phyloP scores from a whole-genome alignment of 2,888 invertebrate genomes.

The Phorcus lineatus region DNA sequence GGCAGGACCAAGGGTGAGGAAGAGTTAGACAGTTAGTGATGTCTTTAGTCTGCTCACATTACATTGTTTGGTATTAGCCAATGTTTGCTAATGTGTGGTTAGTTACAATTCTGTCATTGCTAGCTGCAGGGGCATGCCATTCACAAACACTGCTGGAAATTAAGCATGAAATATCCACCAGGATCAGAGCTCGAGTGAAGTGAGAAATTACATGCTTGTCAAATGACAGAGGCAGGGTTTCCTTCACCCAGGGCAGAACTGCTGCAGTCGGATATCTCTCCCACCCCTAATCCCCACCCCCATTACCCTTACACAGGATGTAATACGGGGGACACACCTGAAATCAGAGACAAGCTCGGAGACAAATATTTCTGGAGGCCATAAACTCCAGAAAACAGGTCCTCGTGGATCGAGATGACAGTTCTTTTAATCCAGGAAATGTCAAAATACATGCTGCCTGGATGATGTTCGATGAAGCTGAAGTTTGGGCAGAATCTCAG shows the following conservation, averaged over 20 bases:
- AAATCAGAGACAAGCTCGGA: conserved; percentile 6
- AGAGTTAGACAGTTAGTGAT: too few species aligned
- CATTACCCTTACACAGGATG: not conserved
- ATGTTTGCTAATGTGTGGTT: conserved; percentile 24
- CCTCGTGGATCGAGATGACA: not conserved
- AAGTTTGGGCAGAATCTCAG: not conserved
- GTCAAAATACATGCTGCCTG: conserved; percentile 24
- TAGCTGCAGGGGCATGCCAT: not conserved
- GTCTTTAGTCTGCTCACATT: too few species aligned
- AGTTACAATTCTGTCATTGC: not conserved
- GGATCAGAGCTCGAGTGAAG: not conserved
- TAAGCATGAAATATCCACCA: conserved; percentile 2
- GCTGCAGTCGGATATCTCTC: too few species aligned
- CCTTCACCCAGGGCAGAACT: conserved; percentile 6
- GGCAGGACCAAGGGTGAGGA: too few species aligned
- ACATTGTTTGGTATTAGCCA: not conserved
- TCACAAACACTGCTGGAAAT: conserved; percentile 16
- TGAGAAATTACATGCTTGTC: conserved; percentile 15
- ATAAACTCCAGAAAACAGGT: not conserved
- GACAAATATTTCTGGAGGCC: not conserved
- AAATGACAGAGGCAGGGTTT: conserved; percentile 1
- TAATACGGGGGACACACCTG: not conserved
- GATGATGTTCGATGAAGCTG: not conserved
- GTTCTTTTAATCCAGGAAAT: conserved; percentile 27
- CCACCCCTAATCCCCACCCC: not conserved